Conservation (phyloP, 2,888 invertebrate genomes). For the Octonoba sinensis region DNA sequence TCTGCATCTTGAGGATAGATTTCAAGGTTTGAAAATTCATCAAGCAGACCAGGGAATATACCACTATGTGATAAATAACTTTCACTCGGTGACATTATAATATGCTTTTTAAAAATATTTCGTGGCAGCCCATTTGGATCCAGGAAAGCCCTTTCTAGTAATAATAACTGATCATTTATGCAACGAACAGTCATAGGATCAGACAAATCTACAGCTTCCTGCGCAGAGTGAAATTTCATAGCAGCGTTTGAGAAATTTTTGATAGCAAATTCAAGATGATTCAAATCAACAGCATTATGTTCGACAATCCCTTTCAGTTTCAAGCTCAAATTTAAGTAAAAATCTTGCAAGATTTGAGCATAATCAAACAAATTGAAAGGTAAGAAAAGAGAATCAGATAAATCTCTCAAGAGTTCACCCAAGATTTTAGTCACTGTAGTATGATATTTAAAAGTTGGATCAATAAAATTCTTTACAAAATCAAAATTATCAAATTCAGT, state of each 20-base stretch:
- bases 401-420: conserved; percentile 71
- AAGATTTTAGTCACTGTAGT: conserved; percentile 68
- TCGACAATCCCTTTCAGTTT: conserved; percentile 37
- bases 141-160: conserved; percentile 67
- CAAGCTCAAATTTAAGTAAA: conserved; percentile 50
- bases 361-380: conserved; percentile 71
- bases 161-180: conserved; percentile 67
- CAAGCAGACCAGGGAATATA: conserved; percentile 65
- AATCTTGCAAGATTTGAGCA: conserved; percentile 67
- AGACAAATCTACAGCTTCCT: conserved; percentile 65
- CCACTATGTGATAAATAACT: conserved; percentile 45
- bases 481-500: conserved; percentile 72
- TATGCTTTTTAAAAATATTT: conserved; percentile 60
- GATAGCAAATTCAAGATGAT: conserved; percentile 64
- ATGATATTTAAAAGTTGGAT: conserved; percentile 69
- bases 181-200: conserved; percentile 67
- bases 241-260: conserved; percentile 66
- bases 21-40: conserved; percentile 61
- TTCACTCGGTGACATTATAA: conserved; percentile 51
- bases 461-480: conserved; percentile 68
- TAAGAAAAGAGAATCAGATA: conserved; percentile 71
- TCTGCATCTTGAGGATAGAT: conserved; percentile 43
- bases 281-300: conserved; percentile 43
- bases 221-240: conserved; percentile 65
- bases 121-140: conserved; percentile 65